Conservation (phyloP, 2,888 invertebrate genomes). For the Phaedon cochleariae region DNA sequence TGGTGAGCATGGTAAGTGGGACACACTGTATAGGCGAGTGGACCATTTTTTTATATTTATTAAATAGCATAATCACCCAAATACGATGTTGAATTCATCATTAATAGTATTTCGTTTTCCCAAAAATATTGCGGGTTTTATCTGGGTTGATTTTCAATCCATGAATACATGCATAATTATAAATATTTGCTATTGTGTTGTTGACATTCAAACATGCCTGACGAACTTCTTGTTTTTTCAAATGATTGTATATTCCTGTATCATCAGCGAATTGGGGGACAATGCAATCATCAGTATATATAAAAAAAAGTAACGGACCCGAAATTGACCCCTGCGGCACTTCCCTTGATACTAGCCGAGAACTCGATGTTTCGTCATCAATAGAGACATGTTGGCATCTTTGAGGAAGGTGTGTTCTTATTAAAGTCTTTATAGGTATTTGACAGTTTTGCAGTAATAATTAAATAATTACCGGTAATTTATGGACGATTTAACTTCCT, state of each 20-base stretch:
- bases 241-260: background rate
- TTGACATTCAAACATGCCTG: constrained; percentile 4
- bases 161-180: constrained; percentile 1
- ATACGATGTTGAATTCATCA: background rate
- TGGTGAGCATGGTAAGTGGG: no score
- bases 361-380: no score
- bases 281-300: background rate
- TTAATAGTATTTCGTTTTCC: background rate
- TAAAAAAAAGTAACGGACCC: background rate
- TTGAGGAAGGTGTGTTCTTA: no score
- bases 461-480: constrained; percentile 51
- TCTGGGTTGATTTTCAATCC: constrained; percentile 2
- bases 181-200: constrained; percentile 4
- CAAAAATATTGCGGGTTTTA: constrained; percentile 1
- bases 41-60: no score
- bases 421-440: no score
- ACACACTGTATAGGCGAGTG: no score
- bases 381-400: no score
- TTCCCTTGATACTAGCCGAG: no score
- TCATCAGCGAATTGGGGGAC: constrained; percentile 5
- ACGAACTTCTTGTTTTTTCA: background rate
- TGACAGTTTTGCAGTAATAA: no score
- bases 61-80: no score
- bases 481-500: constrained; percentile 40
- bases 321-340: no score